Base-by-base conservation (phyloP, 1,140 invertebrate genomes). In the Helicoverpa zea region DNA sequence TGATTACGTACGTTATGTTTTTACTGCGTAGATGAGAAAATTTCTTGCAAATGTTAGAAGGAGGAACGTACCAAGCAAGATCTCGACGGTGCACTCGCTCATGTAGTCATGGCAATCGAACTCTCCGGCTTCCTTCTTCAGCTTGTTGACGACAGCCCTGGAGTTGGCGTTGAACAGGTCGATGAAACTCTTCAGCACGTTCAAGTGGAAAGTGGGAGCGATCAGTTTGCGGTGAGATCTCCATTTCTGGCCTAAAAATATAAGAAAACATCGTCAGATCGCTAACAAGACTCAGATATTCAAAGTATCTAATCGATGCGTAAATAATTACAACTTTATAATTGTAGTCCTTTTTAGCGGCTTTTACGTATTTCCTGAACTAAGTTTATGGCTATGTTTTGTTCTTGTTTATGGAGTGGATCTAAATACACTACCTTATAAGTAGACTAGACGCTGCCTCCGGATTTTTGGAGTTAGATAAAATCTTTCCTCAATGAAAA, bases 21-120 rank as follows among this genome's bases (percentile, higher is more conserved):
- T 7, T 43, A 43, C 35, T 43, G 3, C 35, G 5, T 43, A 9
- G 5, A 43, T 43, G 5, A 9, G 35, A 43, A 7, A 43, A 43
- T 2, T 35, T 35, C 35, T 35, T 7, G 35, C 3, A 35, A 43
- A 5, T 43, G 35, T 43, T 5, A 7, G 4, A 43, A 5, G 3
- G 0, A 43, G 35, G 35, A 35, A 95, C 95, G 96, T 95, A 97
- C 96, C 96, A 76, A 98, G 94, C 63, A 98, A 95, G 82, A 98
- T 98, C 94, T 98, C 97, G 2, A 98, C 97, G 14, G 97, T 98
- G 73, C 97, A 97, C 88, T 98, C 97, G 85, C 97, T 98, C 97
- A 98, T 98, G 94, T 98, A 98, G 89, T 98, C 96, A 86, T 98
- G 97, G 86, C 96, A 96, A 88, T 98, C 97, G 90, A 98, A 97